Percentiles rank a stretch among this genome's conserved stretches.
Evolutionary conservation across 2,888 invertebrate genomes (phyloP).

Genomic region (Spisula solida): DNA sequence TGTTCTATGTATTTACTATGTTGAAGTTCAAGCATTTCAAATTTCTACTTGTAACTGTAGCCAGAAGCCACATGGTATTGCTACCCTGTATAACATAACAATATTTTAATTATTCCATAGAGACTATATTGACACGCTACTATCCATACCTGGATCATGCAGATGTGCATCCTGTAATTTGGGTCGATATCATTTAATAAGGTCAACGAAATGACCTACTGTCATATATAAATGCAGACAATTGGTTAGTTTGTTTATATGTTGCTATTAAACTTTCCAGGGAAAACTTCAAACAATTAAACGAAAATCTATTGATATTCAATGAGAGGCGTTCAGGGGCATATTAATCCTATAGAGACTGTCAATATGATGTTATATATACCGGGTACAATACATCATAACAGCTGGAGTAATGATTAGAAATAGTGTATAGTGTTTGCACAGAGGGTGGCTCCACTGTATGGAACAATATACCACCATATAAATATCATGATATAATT

Average conservation of each 20-base stretch:
- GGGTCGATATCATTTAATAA: no score
- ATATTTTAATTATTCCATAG: no score
- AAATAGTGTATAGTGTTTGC: neutral
- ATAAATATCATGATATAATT: neutral
- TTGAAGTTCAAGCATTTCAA: no score
- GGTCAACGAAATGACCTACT: no score
- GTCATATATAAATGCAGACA: no score
- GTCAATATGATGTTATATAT: neutral
- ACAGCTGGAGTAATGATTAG: conserved; percentile 8
- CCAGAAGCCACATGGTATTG: no score
- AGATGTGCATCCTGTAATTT: no score
- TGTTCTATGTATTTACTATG: no score
- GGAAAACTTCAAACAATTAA: conserved; percentile 1
- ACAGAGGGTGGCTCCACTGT: neutral
- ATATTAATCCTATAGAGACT: neutral
- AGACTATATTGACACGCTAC: no score
- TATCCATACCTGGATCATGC: no score
- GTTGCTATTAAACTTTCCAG: neutral
- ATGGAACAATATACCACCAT: neutral
- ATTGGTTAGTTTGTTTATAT: neutral
- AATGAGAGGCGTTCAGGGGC: neutral
- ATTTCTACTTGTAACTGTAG: no score
- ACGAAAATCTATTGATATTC: conserved; percentile 5
- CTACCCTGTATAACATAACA: no score
- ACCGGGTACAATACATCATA: neutral